Percentiles rank a stretch among this genome's conserved stretches.
phyloP scores from a whole-genome alignment of 2,797 vertebrate genomes.

The Manis crassicaudata region DNA sequence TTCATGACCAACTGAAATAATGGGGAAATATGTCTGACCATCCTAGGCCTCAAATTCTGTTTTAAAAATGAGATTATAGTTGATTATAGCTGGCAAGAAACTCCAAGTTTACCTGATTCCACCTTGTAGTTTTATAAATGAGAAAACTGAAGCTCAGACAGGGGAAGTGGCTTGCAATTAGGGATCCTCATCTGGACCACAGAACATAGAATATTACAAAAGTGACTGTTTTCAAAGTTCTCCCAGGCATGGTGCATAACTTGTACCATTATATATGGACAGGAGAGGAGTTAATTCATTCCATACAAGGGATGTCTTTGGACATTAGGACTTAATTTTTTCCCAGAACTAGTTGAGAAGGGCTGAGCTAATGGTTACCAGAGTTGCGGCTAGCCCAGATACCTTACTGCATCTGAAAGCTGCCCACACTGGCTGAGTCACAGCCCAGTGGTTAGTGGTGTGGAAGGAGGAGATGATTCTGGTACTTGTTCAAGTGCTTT shows the following conservation, averaged over 20 bases:
- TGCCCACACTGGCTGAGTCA: not conserved
- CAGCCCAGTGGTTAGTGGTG: not conserved
- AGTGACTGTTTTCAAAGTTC: not conserved
- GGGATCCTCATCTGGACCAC: not conserved
- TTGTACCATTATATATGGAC: not conserved
- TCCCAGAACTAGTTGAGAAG: not conserved
- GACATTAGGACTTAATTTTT: not conserved
- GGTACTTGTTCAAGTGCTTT: not conserved
- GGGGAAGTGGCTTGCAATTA: not conserved
- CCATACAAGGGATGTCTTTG: not conserved
- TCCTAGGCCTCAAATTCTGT: not conserved
- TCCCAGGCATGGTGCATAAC: not conserved
- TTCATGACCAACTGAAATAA: slow-evolving; percentile 11
- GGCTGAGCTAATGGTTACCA: not conserved
- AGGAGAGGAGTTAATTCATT: not conserved
- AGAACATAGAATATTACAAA: not conserved
- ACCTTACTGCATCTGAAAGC: not conserved
- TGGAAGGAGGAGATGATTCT: not conserved
- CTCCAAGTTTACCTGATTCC: not conserved
- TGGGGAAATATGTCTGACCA: not conserved
- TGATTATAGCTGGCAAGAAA: not conserved
- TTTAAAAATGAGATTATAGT: not conserved
- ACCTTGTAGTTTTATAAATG: not conserved
- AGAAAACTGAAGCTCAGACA: not conserved
- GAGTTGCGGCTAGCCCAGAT: not conserved